phyloP scores from a whole-genome alignment of 37 sponge, comb jelly and placozoan species.

The Spongilla lacustris region DNA sequence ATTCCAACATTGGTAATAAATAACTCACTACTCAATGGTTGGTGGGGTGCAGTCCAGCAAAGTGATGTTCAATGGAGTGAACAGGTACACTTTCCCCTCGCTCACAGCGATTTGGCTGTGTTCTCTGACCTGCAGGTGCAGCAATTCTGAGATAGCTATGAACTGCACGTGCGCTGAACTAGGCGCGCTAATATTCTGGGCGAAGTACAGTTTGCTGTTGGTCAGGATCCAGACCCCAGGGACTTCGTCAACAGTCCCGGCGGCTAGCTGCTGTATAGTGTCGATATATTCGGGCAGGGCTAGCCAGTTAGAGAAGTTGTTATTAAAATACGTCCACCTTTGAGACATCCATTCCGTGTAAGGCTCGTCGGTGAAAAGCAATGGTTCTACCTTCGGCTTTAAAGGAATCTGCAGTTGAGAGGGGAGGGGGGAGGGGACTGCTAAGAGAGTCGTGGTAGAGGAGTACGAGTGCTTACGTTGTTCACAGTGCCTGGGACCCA shows the following conservation, averaged over 20 bases:
- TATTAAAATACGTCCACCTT: slow-evolving; percentile 60
- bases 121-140: slow-evolving; percentile 16
- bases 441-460: not conserved
- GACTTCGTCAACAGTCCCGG: slow-evolving; percentile 16
- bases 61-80: slow-evolving; percentile 48
- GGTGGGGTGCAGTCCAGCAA: slow-evolving; percentile 53
- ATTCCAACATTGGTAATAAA: too few species aligned
- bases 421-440: not conserved
- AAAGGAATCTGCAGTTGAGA: not conserved
- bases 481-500: not conserved
- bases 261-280: slow-evolving; percentile 46
- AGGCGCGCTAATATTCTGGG: slow-evolving; percentile 5
- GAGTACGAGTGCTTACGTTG: not conserved
- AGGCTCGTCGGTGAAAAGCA: slow-evolving; percentile 57
- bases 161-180: slow-evolving; percentile 20
- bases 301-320: slow-evolving; percentile 68
- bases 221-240: slow-evolving; percentile 64
- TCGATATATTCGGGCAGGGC: slow-evolving; percentile 44
- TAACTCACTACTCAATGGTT: slow-evolving; percentile 26
- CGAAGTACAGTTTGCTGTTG: slow-evolving; percentile 45
- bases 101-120: slow-evolving; percentile 25
- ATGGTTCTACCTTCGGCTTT: not conserved
- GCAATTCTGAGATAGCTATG: slow-evolving; percentile 18
- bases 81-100: slow-evolving; percentile 31
- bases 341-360: slow-evolving; percentile 85